Evolutionary conservation across 1,140 invertebrate species (phyloP).

Genomic region (Hyposmocoma kahamanoa): DNA sequence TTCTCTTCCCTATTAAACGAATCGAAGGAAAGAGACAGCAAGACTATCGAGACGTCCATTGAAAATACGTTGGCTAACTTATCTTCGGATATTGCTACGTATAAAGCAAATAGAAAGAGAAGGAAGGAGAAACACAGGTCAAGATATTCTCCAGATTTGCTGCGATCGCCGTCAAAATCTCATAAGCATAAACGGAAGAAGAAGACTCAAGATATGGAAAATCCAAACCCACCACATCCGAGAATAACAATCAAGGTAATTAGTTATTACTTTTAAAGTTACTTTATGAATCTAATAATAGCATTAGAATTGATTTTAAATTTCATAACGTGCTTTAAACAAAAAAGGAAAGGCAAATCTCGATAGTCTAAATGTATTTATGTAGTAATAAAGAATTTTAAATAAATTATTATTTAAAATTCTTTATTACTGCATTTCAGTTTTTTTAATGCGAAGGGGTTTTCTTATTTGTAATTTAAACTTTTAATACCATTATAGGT

Average conservation of each 20-base stretch:
- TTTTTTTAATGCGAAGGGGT: no score
- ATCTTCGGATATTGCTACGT: constrained; percentile 60
- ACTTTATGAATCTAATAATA: no score
- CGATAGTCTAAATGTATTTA: no score
- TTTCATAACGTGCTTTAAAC: no score
- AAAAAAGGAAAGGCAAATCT: no score
- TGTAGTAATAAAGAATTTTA: no score
- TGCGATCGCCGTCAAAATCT: constrained; percentile 75
- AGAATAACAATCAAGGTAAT: constrained; percentile 87
- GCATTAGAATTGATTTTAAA: no score
- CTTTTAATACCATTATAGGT: no score
- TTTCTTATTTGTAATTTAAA: no score
- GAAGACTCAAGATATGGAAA: constrained; percentile 81
- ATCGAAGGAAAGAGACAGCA: constrained; percentile 53
- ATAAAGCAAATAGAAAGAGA: constrained; percentile 76
- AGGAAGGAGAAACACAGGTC: constrained; percentile 81
- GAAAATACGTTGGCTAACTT: constrained; percentile 56
- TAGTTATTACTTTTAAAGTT: no score
- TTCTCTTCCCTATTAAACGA: constrained; percentile 64
- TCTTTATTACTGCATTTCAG: no score
- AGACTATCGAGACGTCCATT: constrained; percentile 60
- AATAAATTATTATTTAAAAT: no score
- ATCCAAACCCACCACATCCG: constrained; percentile 77
- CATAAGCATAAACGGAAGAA: constrained; percentile 83
- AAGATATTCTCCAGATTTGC: constrained; percentile 79